phyloP scores from a whole-genome alignment of 1,140 invertebrate genomes.

The Brevipalpus yothersi region DNA sequence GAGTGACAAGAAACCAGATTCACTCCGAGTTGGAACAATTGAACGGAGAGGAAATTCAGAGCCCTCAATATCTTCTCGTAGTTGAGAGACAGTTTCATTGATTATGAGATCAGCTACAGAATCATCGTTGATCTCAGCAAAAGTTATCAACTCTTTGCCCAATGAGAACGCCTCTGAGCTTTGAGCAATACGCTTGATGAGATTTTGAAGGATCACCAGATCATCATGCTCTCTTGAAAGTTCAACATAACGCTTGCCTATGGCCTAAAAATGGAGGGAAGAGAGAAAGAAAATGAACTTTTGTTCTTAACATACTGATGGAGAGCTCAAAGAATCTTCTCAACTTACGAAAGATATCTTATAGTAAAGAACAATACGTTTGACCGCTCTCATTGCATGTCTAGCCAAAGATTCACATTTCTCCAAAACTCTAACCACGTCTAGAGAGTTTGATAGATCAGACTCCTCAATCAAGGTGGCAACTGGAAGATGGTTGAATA shows the following conservation, averaged over 20 bases:
- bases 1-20: neutral
- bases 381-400: slow-evolving; percentile 1
- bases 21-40: neutral
- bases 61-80: neutral
- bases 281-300: neutral
- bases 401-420: neutral
- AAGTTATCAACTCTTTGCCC: slow-evolving; percentile 2
- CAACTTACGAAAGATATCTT: slow-evolving; percentile 7
- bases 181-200: neutral
- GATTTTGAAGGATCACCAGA: neutral
- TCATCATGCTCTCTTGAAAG: neutral
- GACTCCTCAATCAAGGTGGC: neutral
- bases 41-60: no score
- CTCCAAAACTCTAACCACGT: neutral
- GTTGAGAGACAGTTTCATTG: neutral
- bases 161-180: neutral
- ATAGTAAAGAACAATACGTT: slow-evolving; percentile 5
- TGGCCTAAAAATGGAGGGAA: neutral
- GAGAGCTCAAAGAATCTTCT: neutral
- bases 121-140: neutral
- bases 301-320: neutral
- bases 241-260: neutral
- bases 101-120: neutral
- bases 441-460: neutral
- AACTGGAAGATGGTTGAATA: neutral